Evolutionary conservation across 1,140 invertebrate species (phyloP).

Genomic region (Aradophagus sp.): DNA sequence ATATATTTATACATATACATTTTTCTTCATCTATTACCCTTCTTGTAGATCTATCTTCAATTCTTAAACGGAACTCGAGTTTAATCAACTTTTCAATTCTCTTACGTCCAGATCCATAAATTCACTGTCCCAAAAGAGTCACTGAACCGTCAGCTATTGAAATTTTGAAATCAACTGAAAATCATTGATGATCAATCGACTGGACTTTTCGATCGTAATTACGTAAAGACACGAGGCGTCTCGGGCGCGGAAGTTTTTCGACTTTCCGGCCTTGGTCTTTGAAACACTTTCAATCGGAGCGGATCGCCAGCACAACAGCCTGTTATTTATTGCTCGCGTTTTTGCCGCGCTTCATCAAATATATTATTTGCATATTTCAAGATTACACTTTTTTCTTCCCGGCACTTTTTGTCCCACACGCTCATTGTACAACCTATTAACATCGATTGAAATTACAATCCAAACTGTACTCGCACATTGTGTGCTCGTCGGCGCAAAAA

Average conservation of each 20-base stretch:
- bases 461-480: constrained; percentile 22
- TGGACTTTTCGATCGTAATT: too few relatives aligned
- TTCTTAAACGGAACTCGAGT: too few relatives aligned
- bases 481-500: constrained; percentile 12
- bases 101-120: too few relatives aligned
- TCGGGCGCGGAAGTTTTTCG: constrained; percentile 21
- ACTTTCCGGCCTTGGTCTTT: constrained; percentile 18
- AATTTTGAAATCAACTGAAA: too few relatives aligned
- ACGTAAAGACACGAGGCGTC: too few relatives aligned
- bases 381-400: constrained; percentile 31
- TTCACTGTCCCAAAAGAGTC: too few relatives aligned
- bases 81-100: too few relatives aligned
- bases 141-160: too few relatives aligned
- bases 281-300: constrained; percentile 27
- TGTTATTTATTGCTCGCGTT: constrained; percentile 7
- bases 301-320: constrained; percentile 8
- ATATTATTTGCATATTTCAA: constrained; percentile 31
- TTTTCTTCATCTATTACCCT: too few relatives aligned
- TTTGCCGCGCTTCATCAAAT: constrained; percentile 15
- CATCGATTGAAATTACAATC: constrained; percentile 36
- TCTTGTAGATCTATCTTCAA: too few relatives aligned
- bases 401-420: constrained; percentile 6
- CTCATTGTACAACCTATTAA: constrained; percentile 32
- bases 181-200: too few relatives aligned
- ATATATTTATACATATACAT: too few relatives aligned